Conservation (phyloP, 2,797 vertebrate species). For the Sebastolobus altivelis region DNA sequence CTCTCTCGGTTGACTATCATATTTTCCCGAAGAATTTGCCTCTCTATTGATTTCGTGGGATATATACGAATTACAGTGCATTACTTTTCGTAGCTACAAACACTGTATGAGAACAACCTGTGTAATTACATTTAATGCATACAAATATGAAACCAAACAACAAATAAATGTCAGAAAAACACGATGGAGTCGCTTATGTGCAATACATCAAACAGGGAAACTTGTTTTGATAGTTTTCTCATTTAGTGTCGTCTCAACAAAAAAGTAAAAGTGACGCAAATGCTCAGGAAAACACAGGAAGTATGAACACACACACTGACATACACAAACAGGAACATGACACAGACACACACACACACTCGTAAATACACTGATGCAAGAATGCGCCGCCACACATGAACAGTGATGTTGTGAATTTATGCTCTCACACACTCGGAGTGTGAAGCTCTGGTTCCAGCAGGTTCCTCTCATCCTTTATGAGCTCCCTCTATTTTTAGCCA, state of each 20-base stretch:
- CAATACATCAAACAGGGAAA: not conserved
- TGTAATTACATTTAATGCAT: not conserved
- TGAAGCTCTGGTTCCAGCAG: constrained; percentile 50
- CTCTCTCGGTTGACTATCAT: no score
- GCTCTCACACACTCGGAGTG: constrained; percentile 47
- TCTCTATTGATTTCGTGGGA: no score
- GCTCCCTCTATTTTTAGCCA: constrained; percentile 70
- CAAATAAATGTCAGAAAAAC: not conserved
- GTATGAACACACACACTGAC: not conserved
- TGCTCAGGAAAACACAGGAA: not conserved
- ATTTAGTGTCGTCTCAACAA: not conserved
- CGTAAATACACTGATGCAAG: constrained; percentile 6
- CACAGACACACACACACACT: not conserved
- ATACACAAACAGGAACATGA: not conserved
- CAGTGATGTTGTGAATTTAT: constrained; percentile 39
- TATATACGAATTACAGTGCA: no score
- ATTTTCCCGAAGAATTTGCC: no score
- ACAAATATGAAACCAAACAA: not conserved
- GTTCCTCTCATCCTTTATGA: constrained; percentile 58
- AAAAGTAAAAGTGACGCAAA: not conserved
- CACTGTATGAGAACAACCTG: no score
- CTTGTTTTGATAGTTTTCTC: not conserved
- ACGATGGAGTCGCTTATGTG: fast-evolving
- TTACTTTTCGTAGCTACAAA: no score
- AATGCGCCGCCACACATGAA: constrained; percentile 5